Percentiles rank a stretch among this genome's conserved stretches.
phyloP scores from a whole-genome alignment of 2,888 invertebrate genomes.

The Rhodophaea formosa region DNA sequence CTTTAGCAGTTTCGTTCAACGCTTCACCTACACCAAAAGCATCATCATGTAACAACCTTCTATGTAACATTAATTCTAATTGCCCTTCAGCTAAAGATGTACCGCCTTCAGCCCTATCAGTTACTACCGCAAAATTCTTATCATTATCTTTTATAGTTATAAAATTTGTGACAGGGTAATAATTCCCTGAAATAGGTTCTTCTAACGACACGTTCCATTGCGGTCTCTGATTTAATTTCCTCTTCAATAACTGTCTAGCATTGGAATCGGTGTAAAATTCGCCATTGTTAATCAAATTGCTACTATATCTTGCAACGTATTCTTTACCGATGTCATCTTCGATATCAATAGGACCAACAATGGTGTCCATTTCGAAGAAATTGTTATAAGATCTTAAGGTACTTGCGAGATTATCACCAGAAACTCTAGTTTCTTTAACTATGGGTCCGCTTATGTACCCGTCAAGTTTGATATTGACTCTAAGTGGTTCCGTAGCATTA shows the following conservation, averaged over 20 bases:
- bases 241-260: conserved; percentile 90
- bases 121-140: conserved; percentile 82
- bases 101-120: conserved; percentile 92
- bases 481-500: conserved; percentile 53
- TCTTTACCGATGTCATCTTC: conserved; percentile 88
- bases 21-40: conserved; percentile 96
- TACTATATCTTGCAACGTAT: conserved; percentile 86
- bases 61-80: conserved; percentile 93
- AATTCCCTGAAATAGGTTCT: conserved; percentile 92
- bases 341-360: conserved; percentile 88
- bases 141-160: conserved; percentile 84
- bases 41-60: conserved; percentile 92
- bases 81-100: conserved; percentile 87
- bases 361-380: conserved; percentile 86
- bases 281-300: conserved; percentile 82
- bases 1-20: conserved; percentile 89
- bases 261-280: conserved; percentile 96
- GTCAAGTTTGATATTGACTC: conserved; percentile 23
- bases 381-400: conserved; percentile 43
- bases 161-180: conserved; percentile 94
- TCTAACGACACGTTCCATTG: conserved; percentile 86
- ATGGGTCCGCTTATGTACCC: conserved; percentile 36
- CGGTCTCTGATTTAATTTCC: conserved; percentile 85
- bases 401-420: conserved; percentile 33
- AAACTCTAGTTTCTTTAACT: conserved; percentile 58